Evolutionary conservation across 2,797 vertebrate species (phyloP).

Genomic region (Selene dorsalis): DNA sequence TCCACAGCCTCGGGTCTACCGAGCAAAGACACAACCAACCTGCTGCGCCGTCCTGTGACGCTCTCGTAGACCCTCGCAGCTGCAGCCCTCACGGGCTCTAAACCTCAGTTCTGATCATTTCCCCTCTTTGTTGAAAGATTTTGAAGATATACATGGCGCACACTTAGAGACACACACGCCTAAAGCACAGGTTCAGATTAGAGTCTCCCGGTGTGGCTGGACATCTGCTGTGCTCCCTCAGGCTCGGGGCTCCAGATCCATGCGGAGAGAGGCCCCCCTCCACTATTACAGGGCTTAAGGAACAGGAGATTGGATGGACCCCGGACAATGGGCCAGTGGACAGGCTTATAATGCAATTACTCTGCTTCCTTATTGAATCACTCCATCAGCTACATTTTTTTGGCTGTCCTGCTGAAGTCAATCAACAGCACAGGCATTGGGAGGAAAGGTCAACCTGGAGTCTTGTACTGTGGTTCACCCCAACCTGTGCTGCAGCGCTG

Average conservation of each 20-base stretch:
- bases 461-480: constrained; percentile 53
- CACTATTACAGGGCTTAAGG: constrained; percentile 50
- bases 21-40: constrained; percentile 20
- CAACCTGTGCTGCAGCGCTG: neutral
- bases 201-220: constrained; percentile 43
- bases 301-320: constrained; percentile 70
- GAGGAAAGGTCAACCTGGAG: constrained; percentile 60
- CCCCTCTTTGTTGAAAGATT: constrained; percentile 55
- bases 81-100: constrained; percentile 48
- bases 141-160: constrained; percentile 40
- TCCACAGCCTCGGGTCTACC: constrained; percentile 41
- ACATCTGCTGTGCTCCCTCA: constrained; percentile 68
- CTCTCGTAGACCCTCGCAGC: constrained; percentile 44
- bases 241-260: constrained; percentile 49
- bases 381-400: constrained; percentile 65
- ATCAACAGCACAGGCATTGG: constrained; percentile 39
- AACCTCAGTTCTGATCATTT: constrained; percentile 51
- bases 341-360: constrained; percentile 78
- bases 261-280: constrained; percentile 4
- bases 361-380: constrained; percentile 81
- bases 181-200: constrained; percentile 48
- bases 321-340: constrained; percentile 68
- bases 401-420: constrained; percentile 57
- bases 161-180: neutral
- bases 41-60: constrained; percentile 6